These are phyloP conservation scores for Tachysurus fulvidraco DNA, from an alignment of 2,113 vertebrate species.

Conservation along the genomic window DNA sequence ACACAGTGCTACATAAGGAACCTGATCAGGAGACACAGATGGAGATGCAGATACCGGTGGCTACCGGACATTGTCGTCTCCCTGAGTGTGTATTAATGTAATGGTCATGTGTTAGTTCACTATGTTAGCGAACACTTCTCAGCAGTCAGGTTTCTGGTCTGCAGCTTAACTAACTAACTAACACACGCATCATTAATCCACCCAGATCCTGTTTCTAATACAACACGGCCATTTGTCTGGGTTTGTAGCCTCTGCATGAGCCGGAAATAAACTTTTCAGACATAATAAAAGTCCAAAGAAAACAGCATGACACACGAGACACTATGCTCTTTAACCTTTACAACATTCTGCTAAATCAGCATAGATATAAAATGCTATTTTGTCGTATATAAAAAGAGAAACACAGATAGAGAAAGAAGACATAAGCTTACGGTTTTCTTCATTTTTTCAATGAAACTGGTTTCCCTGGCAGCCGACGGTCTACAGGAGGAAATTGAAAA, in stretches of 20 bases:
- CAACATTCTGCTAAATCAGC: background rate
- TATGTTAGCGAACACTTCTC: background rate
- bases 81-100: background rate
- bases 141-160: background rate
- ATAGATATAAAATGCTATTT: background rate
- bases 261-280: background rate
- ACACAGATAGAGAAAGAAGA: background rate
- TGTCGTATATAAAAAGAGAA: background rate
- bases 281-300: background rate
- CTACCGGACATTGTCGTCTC: no score
- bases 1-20: background rate
- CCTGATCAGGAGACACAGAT: no score
- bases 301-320: no score
- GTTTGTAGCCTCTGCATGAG: background rate
- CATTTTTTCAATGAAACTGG: slow-evolving; percentile 98
- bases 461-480: slow-evolving; percentile 75
- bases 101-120: background rate
- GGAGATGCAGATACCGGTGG: no score
- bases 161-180: background rate
- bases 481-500: slow-evolving; percentile 69
- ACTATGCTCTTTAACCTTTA: background rate
- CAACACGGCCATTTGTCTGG: background rate
- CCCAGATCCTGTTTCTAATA: background rate
- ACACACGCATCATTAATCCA: background rate
- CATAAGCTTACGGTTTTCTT: slow-evolving; percentile 89